A percentile compares a stretch with the other conserved stretches of the same genome.
Conservation (phyloP, 2,113 vertebrate species). For the Acanthochromis polyacanthus region DNA sequence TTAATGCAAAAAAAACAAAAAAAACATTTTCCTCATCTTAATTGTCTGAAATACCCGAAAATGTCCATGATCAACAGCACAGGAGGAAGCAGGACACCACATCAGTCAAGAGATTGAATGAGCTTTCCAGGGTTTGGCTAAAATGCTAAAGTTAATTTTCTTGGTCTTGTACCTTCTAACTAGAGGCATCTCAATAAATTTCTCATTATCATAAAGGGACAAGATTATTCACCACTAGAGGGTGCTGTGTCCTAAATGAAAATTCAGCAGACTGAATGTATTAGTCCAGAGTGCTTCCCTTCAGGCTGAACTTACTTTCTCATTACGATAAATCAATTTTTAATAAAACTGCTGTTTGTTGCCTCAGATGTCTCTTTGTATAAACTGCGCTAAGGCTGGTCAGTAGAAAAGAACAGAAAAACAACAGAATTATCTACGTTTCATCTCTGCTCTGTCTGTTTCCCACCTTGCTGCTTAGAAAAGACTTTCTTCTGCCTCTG, state of each 20-base stretch:
- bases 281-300: neutral
- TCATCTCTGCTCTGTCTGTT: neutral
- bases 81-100: no score
- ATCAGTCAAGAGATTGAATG: no score
- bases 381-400: neutral
- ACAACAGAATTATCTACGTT: neutral
- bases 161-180: no score
- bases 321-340: neutral
- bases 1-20: no score
- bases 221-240: constrained; percentile 47
- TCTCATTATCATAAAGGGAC: neutral
- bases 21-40: no score
- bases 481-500: constrained; percentile 93
- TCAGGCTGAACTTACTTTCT: neutral
- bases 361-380: neutral
- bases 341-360: neutral
- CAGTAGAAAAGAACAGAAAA: neutral
- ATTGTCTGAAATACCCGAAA: no score
- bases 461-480: constrained; percentile 92
- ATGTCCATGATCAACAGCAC: no score
- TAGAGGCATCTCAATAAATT: neutral
- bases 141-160: no score
- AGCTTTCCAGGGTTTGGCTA: no score
- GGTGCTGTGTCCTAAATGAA: constrained; percentile 43
- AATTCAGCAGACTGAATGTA: neutral